Conservation (phyloP, 1,140 invertebrate species). For the Octopus bimaculoides region DNA sequence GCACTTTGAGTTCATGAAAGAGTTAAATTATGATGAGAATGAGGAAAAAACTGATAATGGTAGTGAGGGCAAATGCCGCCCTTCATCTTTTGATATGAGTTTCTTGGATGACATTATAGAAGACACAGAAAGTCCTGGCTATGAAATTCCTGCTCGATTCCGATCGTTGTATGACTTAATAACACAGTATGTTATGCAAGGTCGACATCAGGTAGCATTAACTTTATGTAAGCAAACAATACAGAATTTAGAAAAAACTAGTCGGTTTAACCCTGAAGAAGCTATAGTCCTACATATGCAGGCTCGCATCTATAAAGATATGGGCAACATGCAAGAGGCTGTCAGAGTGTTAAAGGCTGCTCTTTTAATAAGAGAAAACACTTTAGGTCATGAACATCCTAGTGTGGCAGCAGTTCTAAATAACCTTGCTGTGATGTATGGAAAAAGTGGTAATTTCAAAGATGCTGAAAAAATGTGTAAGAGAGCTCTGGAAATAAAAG, state of each 20-base stretch:
- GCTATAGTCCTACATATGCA: constrained; percentile 1
- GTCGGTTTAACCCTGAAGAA: not conserved
- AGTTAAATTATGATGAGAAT: not conserved
- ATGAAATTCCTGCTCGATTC: constrained; percentile 4
- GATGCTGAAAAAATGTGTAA: constrained; percentile 4
- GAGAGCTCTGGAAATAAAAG: not conserved
- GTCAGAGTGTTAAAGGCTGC: not conserved
- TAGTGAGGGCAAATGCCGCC: not conserved
- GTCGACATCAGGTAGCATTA: not conserved
- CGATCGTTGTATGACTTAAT: not conserved
- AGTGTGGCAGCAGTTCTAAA: not conserved
- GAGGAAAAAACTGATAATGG: not conserved
- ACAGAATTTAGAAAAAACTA: not conserved
- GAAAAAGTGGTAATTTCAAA: not conserved
- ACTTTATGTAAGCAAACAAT: not conserved
- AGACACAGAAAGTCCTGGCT: not conserved
- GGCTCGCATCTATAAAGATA: constrained; percentile 1
- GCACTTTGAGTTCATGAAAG: constrained; percentile 9
- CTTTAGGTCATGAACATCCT: not conserved
- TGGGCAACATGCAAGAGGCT: not conserved
- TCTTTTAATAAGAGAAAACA: not conserved
- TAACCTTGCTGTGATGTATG: not conserved
- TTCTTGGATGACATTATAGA: not conserved
- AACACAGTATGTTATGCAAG: not conserved
- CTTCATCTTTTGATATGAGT: not conserved